Percentiles rank a stretch among this genome's conserved stretches.
These are phyloP conservation scores for Drosophila nr. fundita DNA, from an alignment of 2,888 invertebrate genomes.

Conservation along the genomic window DNA sequence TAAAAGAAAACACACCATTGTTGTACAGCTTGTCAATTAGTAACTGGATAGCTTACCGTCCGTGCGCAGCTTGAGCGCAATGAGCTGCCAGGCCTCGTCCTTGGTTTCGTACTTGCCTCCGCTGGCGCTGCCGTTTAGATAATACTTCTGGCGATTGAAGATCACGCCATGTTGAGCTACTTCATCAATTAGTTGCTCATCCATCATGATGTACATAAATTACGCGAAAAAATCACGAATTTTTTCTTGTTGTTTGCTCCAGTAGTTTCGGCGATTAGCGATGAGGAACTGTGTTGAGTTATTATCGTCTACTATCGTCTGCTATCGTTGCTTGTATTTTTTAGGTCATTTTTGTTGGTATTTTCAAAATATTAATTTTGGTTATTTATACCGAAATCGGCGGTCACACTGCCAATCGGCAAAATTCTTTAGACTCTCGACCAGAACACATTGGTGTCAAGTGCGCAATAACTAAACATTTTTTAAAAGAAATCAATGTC, in stretches of 20 bases:
- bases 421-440: slow-evolving; percentile 37
- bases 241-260: slow-evolving; percentile 38
- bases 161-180: slow-evolving; percentile 85
- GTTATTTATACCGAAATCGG: background rate
- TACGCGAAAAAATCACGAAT: slow-evolving; percentile 21
- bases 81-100: slow-evolving; percentile 84
- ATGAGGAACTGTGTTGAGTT: slow-evolving; percentile 13
- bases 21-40: slow-evolving; percentile 11
- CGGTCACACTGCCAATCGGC: slow-evolving; percentile 11
- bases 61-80: slow-evolving; percentile 83
- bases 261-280: slow-evolving; percentile 39
- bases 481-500: slow-evolving; percentile 38
- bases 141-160: slow-evolving; percentile 85
- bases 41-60: slow-evolving; percentile 79
- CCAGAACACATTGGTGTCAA: slow-evolving; percentile 36
- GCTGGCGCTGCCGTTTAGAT: slow-evolving; percentile 77
- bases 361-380: background rate
- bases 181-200: slow-evolving; percentile 84
- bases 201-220: slow-evolving; percentile 79
- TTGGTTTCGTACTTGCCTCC: slow-evolving; percentile 84
- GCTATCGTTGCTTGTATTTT: background rate
- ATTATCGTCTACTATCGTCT: background rate
- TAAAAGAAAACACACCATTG: slow-evolving; percentile 14
- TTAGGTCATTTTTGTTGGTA: slow-evolving; percentile 3
- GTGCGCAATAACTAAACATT: slow-evolving; percentile 43